A percentile compares a stretch with the other conserved stretches of the same genome.
phyloP scores from a whole-genome alignment of 2,888 invertebrate species.

The Autographa pulchrina region DNA sequence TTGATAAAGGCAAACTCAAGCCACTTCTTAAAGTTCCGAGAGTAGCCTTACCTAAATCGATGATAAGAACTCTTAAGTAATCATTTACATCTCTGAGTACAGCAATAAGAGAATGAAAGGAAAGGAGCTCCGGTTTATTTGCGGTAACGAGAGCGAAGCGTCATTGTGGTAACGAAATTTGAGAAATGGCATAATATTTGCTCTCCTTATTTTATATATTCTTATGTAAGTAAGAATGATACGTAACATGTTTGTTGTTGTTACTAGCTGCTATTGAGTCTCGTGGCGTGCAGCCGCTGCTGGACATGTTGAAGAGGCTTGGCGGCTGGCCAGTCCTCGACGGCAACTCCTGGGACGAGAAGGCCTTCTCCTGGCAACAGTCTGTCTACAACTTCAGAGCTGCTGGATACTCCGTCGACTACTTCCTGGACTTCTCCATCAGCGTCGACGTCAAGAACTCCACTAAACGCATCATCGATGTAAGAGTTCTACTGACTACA shows the following conservation, averaged over 20 bases:
- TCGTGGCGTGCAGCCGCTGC: constrained; percentile 93
- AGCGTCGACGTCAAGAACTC: constrained; percentile 97
- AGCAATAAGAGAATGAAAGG: constrained; percentile 15
- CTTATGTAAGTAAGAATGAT: constrained; percentile 5
- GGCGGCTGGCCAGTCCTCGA: constrained; percentile 98
- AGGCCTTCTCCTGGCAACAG: constrained; percentile 94
- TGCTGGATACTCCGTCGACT: constrained; percentile 96
- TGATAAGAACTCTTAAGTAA: too few species aligned
- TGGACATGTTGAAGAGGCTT: constrained; percentile 92
- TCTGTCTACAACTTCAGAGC: constrained; percentile 94
- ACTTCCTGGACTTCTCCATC: constrained; percentile 97
- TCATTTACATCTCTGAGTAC: too few species aligned
- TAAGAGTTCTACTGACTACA: constrained; percentile 82
- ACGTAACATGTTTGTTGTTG: neutral
- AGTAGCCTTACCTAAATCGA: too few species aligned
- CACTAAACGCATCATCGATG: constrained; percentile 95
- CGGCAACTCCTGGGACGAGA: constrained; percentile 92
- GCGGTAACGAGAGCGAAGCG: neutral
- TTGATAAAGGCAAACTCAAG: too few species aligned
- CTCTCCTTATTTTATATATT: constrained; percentile 4
- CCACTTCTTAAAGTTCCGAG: too few species aligned
- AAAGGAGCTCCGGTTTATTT: neutral
- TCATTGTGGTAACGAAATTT: neutral
- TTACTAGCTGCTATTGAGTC: constrained; percentile 94
- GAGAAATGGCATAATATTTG: neutral